Evolutionary conservation across 2,797 vertebrate genomes (phyloP).

Genomic region (Salarias fasciatus): DNA sequence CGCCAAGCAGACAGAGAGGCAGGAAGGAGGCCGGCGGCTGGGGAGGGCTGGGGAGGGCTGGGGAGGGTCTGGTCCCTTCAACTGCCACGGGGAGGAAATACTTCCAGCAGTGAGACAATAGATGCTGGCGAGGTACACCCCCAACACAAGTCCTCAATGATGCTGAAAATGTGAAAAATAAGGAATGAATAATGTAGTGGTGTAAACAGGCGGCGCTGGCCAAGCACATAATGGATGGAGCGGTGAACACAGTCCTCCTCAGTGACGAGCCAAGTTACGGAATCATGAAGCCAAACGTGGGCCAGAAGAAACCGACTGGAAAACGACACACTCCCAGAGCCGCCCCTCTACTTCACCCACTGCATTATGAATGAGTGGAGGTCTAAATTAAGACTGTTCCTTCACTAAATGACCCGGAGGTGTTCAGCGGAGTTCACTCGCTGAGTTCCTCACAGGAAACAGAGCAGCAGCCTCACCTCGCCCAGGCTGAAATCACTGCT

Average conservation of each 20-base stretch:
- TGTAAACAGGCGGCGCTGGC: constrained; percentile 41
- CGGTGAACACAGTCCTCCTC: constrained; percentile 22
- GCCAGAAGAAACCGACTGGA: constrained; percentile 14
- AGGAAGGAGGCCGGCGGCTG: not conserved
- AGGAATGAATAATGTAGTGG: constrained; percentile 49
- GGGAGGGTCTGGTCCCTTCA: constrained; percentile 15
- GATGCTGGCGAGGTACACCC: constrained; percentile 29
- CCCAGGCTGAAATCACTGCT: no score
- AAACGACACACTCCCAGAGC: constrained; percentile 13
- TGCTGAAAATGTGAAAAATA: constrained; percentile 48
- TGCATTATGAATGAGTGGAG: constrained; percentile 17
- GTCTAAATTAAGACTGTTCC: constrained; percentile 5
- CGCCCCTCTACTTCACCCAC: not conserved
- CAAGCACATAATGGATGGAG: constrained; percentile 53
- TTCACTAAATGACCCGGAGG: not conserved
- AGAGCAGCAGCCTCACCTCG: no score
- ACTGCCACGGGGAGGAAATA: constrained; percentile 38
- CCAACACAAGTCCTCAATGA: constrained; percentile 55
- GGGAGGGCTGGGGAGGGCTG: not conserved
- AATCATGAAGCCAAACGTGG: constrained; percentile 3
- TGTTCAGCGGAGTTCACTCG: no score
- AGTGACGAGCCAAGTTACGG: constrained; percentile 17
- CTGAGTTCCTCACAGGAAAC: no score
- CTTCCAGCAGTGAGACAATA: constrained; percentile 40
- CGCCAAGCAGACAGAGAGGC: constrained; percentile 19